These are phyloP conservation scores for Leucophenga montana DNA, from an alignment of 2,888 invertebrate species.

Conservation along the genomic window DNA sequence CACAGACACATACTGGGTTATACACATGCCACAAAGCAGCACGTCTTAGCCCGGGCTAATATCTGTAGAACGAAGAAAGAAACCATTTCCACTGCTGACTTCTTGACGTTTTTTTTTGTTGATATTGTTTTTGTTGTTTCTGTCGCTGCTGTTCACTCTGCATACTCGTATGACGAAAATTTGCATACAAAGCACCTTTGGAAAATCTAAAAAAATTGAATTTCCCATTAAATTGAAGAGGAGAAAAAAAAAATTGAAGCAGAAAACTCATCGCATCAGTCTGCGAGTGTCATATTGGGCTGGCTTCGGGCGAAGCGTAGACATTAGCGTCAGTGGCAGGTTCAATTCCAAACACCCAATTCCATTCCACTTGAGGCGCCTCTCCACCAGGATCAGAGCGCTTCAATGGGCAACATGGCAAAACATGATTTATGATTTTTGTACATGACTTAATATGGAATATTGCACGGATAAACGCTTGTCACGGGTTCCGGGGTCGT, in stretches of 20 bases:
- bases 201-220: conserved; percentile 45
- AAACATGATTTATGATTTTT: conserved; percentile 42
- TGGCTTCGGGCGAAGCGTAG: background rate
- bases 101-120: background rate
- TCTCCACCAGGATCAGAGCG: background rate
- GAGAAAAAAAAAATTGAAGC: conserved; percentile 14
- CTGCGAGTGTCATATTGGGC: conserved; percentile 28
- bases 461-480: conserved; percentile 32
- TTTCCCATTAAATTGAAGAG: conserved; percentile 48
- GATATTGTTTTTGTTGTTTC: background rate
- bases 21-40: background rate
- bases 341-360: background rate
- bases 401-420: conserved; percentile 11
- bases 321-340: background rate
- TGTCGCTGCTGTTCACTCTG: conserved; percentile 2
- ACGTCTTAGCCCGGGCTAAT: conserved; percentile 7
- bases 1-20: background rate
- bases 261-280: background rate
- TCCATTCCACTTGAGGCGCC: background rate
- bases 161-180: conserved; percentile 38
- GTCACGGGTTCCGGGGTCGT: conserved; percentile 22
- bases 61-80: background rate
- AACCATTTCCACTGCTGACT: background rate
- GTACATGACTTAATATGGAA: conserved; percentile 37
- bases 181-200: conserved; percentile 51